Evolutionary conservation across 2,888 invertebrate genomes (phyloP).

Genomic region (Aphidoletes aphidimyza): DNA sequence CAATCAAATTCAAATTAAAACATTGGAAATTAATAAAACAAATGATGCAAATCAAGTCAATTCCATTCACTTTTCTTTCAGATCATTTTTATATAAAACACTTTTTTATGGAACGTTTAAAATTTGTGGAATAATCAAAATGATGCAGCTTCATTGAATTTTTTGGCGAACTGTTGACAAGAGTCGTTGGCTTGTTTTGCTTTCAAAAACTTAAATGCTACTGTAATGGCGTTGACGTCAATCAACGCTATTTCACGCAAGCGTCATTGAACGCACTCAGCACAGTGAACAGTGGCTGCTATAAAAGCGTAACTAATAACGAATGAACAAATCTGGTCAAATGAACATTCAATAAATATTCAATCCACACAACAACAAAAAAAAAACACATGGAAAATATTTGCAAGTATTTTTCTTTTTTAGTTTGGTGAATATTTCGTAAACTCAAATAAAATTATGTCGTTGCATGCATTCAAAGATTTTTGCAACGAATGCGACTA

Average conservation of each 20-base stretch:
- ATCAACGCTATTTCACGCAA: neutral
- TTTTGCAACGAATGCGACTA: too few relatives aligned
- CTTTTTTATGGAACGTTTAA: neutral
- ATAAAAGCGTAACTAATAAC: neutral
- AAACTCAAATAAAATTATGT: too few relatives aligned
- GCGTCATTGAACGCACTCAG: neutral
- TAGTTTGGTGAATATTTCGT: too few relatives aligned
- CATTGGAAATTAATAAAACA: conserved; percentile 62
- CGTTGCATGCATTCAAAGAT: too few relatives aligned
- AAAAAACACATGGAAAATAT: too few relatives aligned
- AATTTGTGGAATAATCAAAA: neutral
- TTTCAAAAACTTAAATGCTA: conserved; percentile 5
- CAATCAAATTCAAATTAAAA: too few relatives aligned
- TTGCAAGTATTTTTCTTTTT: too few relatives aligned
- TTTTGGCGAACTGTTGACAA: neutral
- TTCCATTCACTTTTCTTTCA: too few relatives aligned
- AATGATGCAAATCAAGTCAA: conserved; percentile 61
- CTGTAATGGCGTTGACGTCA: conserved; percentile 14
- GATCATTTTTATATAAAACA: too few relatives aligned
- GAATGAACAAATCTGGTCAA: too few relatives aligned
- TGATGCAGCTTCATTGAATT: neutral
- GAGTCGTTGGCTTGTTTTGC: conserved; percentile 3
- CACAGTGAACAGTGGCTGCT: neutral
- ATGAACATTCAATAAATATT: too few relatives aligned
- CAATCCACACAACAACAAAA: too few relatives aligned